These are phyloP conservation scores for Crotalus horridus DNA, from an alignment of 2,113 vertebrate genomes.

Conservation along the genomic window DNA sequence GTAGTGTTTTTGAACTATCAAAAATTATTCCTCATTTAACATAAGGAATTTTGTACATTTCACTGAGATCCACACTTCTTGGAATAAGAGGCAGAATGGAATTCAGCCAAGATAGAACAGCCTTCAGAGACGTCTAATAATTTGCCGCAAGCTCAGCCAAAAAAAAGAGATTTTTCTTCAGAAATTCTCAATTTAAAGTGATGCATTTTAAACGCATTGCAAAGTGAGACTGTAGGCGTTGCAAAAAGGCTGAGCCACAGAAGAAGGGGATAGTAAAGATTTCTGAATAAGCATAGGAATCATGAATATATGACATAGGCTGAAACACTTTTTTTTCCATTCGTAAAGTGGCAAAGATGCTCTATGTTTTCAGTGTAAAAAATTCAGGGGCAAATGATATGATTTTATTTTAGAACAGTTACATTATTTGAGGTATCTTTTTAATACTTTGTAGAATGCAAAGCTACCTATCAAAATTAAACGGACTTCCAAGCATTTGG, in stretches of 20 bases:
- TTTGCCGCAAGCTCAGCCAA: not conserved
- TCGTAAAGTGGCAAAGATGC: not conserved
- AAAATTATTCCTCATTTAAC: not conserved
- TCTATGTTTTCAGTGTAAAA: not conserved
- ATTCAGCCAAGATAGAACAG: not conserved
- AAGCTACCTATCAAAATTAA: slow-evolving; percentile 48
- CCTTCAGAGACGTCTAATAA: not conserved
- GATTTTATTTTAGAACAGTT: slow-evolving; percentile 21
- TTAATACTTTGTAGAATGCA: slow-evolving; percentile 44
- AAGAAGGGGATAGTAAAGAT: not conserved
- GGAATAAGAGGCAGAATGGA: not conserved
- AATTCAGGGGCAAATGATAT: slow-evolving; percentile 37
- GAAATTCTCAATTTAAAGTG: not conserved
- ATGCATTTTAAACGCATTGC: not conserved
- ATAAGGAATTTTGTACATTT: not conserved
- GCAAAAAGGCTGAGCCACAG: not conserved
- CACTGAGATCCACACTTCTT: not conserved
- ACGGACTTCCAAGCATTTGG: slow-evolving; percentile 47
- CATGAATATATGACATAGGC: not conserved
- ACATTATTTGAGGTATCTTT: slow-evolving; percentile 61
- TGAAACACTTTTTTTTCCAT: not conserved
- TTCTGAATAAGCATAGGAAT: not conserved
- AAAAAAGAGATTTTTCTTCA: not conserved
- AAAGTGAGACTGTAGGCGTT: not conserved
- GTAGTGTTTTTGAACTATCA: not conserved